phyloP scores from a whole-genome alignment of 1,140 invertebrate genomes.

The Panagrolaimus sp. region DNA sequence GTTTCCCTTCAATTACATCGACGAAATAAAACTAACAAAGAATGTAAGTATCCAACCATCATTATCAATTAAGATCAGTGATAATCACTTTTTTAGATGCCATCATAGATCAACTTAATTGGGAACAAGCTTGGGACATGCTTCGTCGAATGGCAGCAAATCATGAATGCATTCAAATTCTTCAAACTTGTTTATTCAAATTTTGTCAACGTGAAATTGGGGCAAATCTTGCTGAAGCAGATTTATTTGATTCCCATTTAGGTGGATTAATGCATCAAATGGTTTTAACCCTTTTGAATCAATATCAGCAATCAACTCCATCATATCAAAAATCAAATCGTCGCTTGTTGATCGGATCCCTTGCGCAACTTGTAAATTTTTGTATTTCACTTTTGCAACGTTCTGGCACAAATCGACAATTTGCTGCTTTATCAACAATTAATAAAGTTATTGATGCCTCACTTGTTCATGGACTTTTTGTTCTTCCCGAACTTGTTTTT shows the following conservation, averaged over 20 bases:
- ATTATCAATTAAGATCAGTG: slow-evolving; percentile 17
- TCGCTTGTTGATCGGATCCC: slow-evolving; percentile 31
- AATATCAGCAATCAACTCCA: slow-evolving; percentile 40
- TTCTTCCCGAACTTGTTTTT: slow-evolving; percentile 49
- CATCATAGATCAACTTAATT: slow-evolving; percentile 46
- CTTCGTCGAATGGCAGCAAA: slow-evolving; percentile 65
- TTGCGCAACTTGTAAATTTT: slow-evolving; percentile 53
- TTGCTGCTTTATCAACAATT: slow-evolving; percentile 53
- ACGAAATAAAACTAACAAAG: slow-evolving; percentile 53
- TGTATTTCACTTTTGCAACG: slow-evolving; percentile 55
- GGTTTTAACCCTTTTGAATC: slow-evolving; percentile 52
- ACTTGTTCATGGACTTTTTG: slow-evolving; percentile 51
- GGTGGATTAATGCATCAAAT: slow-evolving; percentile 57
- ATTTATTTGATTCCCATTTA: slow-evolving; percentile 55
- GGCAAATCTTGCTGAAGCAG: slow-evolving; percentile 50
- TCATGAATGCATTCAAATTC: slow-evolving; percentile 66
- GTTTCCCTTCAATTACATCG: slow-evolving; percentile 55
- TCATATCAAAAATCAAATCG: slow-evolving; percentile 46
- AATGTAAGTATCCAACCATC: slow-evolving; percentile 37
- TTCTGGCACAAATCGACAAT: slow-evolving; percentile 54
- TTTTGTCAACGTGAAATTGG: slow-evolving; percentile 47
- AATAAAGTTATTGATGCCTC: slow-evolving; percentile 58
- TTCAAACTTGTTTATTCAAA: slow-evolving; percentile 60
- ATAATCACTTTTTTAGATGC: slow-evolving; percentile 33
- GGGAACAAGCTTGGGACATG: slow-evolving; percentile 59